Percentiles rank a stretch among this genome's conserved stretches.
phyloP scores from a whole-genome alignment of 2,888 invertebrate genomes.

The Ochropleura plecta region DNA sequence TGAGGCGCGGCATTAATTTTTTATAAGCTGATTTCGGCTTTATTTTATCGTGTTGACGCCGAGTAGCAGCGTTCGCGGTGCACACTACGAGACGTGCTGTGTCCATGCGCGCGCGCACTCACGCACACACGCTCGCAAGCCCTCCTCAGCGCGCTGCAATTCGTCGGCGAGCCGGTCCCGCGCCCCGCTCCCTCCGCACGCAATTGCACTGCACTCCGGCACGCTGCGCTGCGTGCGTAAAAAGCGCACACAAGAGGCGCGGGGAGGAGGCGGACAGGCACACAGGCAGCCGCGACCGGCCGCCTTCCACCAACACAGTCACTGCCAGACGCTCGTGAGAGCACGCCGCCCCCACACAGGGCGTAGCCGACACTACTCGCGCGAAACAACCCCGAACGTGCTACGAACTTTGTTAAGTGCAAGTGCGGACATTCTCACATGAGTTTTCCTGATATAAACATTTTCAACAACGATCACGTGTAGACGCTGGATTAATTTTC shows the following conservation, averaged over 20 bases:
- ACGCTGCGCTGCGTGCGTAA: constrained; percentile 88
- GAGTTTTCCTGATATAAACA: constrained; percentile 70
- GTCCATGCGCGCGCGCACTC: constrained; percentile 82
- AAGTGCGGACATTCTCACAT: constrained; percentile 79
- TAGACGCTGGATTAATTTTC: constrained; percentile 71
- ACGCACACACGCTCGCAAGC: constrained; percentile 82
- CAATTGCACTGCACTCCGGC: constrained; percentile 90
- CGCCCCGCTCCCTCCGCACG: constrained; percentile 83
- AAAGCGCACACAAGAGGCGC: constrained; percentile 89
- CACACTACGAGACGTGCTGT: constrained; percentile 68
- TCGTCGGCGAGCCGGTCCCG: constrained; percentile 82
- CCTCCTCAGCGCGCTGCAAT: constrained; percentile 89
- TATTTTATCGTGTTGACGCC: constrained; percentile 81
- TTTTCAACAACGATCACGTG: constrained; percentile 62
- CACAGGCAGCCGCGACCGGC: constrained; percentile 73
- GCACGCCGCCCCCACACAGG: constrained; percentile 87
- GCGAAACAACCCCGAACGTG: constrained; percentile 84
- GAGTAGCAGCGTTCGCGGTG: constrained; percentile 71
- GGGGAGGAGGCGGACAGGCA: constrained; percentile 77
- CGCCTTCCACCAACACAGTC: constrained; percentile 83
- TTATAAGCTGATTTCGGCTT: constrained; percentile 86
- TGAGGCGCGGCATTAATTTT: constrained; percentile 84
- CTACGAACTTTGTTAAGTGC: constrained; percentile 84
- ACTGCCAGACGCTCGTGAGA: constrained; percentile 86
- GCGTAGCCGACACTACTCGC: constrained; percentile 74